Conservation (phyloP, 2,113 vertebrate genomes). For the Lagenorhynchus albirostris region DNA sequence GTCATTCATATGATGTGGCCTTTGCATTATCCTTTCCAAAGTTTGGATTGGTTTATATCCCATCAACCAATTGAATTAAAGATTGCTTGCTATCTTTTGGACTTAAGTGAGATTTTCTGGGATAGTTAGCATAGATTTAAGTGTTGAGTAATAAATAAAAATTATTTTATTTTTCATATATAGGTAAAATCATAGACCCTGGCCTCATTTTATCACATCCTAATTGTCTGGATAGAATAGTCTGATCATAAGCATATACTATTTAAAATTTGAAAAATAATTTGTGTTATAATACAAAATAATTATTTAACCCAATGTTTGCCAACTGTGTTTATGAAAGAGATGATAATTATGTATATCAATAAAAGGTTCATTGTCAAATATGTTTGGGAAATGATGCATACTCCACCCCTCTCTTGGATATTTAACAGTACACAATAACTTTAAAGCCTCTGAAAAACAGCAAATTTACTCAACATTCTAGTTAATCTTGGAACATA, state of each 20-base stretch:
- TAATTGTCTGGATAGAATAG: not conserved
- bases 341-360: not conserved
- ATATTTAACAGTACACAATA: not conserved
- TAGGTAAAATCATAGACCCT: not conserved
- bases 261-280: conserved; percentile 35
- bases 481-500: not conserved
- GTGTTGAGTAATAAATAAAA: not conserved
- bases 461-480: conserved; percentile 12
- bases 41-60: not conserved
- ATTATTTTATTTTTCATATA: not conserved
- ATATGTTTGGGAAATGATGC: conserved; percentile 6
- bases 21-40: not conserved
- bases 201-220: not conserved
- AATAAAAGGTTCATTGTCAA: not conserved
- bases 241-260: not conserved
- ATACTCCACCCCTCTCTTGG: not conserved
- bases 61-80: not conserved
- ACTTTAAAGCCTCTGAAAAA: conserved; percentile 33
- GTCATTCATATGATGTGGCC: not conserved
- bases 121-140: not conserved
- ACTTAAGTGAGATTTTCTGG: not conserved
- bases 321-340: conserved; percentile 8
- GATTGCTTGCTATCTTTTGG: not conserved
- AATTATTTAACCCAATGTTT: conserved; percentile 2
- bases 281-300: conserved; percentile 16